Evolutionary conservation across 2,797 vertebrate species (phyloP).

Genomic region (Sitta carolinensis): DNA sequence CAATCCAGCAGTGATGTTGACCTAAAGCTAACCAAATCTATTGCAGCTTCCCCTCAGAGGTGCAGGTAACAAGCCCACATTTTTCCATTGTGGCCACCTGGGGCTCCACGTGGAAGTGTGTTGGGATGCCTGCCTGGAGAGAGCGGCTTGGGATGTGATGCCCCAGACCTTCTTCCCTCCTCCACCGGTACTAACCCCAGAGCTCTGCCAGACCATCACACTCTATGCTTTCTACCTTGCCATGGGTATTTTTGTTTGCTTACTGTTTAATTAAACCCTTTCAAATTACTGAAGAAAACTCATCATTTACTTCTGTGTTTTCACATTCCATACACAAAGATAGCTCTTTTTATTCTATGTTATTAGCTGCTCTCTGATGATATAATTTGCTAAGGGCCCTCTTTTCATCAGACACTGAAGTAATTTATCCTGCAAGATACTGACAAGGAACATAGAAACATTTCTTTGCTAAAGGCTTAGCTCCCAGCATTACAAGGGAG

Average conservation of each 20-base stretch:
- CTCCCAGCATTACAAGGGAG: neutral
- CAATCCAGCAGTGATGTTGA: neutral
- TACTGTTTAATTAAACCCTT: neutral
- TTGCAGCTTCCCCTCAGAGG: rapidly evolving
- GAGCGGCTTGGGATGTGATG: neutral
- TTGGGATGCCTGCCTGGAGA: neutral
- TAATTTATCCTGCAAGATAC: neutral
- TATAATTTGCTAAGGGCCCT: neutral
- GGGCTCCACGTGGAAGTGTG: rapidly evolving
- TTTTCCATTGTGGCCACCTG: neutral
- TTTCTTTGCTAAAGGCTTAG: neutral
- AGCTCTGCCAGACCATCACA: neutral
- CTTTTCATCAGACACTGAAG: neutral
- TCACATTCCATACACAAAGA: neutral
- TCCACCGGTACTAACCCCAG: neutral
- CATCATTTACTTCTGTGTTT: neutral
- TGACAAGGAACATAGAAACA: neutral
- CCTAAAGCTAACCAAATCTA: neutral
- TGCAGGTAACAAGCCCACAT: neutral
- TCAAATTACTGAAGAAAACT: neutral
- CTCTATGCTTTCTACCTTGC: rapidly evolving
- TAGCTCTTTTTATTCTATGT: neutral
- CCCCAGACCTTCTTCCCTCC: too few relatives aligned
- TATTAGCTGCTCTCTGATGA: neutral
- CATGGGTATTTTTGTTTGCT: neutral